phyloP scores from a whole-genome alignment of 2,888 invertebrate genomes.

The Scaptomyza reducta region DNA sequence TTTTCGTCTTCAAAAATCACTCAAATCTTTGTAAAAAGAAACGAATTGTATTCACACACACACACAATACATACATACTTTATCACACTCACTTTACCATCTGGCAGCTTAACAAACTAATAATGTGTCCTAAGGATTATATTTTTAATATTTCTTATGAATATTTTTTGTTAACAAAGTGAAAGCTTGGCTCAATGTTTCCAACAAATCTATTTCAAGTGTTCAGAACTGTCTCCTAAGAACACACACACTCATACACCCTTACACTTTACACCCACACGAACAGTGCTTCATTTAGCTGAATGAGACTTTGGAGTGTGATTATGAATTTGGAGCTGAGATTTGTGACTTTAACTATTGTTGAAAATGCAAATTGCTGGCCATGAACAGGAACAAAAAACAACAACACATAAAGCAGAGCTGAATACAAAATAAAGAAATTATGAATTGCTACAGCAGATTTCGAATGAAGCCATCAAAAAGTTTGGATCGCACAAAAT shows the following conservation, averaged over 20 bases:
- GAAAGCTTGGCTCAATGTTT: no score
- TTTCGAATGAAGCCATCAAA: slow-evolving; percentile 69
- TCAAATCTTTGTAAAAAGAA: slow-evolving; percentile 50
- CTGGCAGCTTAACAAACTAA: neutral
- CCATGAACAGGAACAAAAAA: slow-evolving; percentile 22
- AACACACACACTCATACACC: slow-evolving; percentile 1
- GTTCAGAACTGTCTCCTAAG: neutral
- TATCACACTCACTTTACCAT: neutral
- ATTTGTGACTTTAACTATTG: slow-evolving; percentile 60
- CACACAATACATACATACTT: neutral
- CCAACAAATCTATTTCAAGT: slow-evolving; percentile 2
- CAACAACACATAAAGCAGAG: slow-evolving; percentile 21
- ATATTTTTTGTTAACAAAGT: no score
- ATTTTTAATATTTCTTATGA: no score
- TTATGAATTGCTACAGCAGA: slow-evolving; percentile 21
- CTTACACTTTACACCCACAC: slow-evolving; percentile 5
- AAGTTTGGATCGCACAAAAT: slow-evolving; percentile 65
- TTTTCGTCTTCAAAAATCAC: slow-evolving; percentile 64
- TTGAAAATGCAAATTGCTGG: slow-evolving; percentile 63
- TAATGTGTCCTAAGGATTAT: no score
- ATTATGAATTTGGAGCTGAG: slow-evolving; percentile 70
- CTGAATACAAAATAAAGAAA: slow-evolving; percentile 3
- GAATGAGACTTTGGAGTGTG: slow-evolving; percentile 72
- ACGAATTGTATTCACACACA: slow-evolving; percentile 11
- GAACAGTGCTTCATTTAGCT: slow-evolving; percentile 50